Evolutionary conservation across 1,140 invertebrate genomes (phyloP), one percentile per base, ranked within the genome.

Genomic region (Sitophilus oryzae): DNA sequence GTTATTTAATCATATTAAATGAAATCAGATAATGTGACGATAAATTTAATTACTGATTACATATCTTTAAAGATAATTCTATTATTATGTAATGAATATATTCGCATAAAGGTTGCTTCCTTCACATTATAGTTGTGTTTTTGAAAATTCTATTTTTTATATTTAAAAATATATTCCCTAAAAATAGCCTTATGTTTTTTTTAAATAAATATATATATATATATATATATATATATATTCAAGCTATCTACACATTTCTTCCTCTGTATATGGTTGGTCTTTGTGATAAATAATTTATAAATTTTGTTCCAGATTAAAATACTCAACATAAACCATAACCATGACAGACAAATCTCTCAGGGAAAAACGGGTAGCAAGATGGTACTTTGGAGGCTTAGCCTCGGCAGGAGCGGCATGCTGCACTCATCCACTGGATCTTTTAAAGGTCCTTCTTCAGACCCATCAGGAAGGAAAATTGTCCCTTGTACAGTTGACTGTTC

Each of bases 371-470:
- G 63, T 86, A 52, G 76, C 83, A 18, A 75, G 80, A 71, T 98
- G 95, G 95, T 98, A 96, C 74, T 97, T 97, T 71, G 95, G 95
- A 35, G 96, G 96, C 23, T 54, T 98, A 38, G 93, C 93, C 20
- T 93, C 93, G 41, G 91, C 93, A 38, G 89, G 87, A 57, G 96
- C 96, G 11, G 96, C 95, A 10, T 93, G 90, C 72, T 84, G 86
- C 63, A 99, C 97, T 14, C 97, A 99, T 82, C 97, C 97, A 1
- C 76, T 99, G 41, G 97, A 99, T 79, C 79, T 98, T 42, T 74
- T 98, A 6, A 99, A 99, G 80, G 94, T 99, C 8, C 94, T 97
- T 72, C 79, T 98, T 59, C 97, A 99, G 77, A 99, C 96, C 3
- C 93, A 97, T 72, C 93, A 93, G 71, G 86, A 87, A 64, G 65